Evolutionary conservation across 2,888 invertebrate genomes (phyloP), one percentile per base, ranked within the genome.

Genomic region (Bibio marci): DNA sequence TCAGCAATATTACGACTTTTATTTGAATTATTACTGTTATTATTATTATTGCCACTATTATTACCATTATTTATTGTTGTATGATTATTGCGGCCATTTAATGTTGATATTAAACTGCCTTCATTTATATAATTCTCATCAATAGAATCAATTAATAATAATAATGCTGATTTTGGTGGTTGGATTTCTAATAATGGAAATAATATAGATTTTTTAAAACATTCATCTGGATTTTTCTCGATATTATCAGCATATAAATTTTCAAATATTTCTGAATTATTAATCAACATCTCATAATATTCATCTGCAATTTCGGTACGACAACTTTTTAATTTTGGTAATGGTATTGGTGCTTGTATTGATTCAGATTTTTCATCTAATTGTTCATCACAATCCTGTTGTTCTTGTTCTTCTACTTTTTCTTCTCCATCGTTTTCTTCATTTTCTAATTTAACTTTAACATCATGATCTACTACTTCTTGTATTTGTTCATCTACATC

Each of bases 81-180:
- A 22, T 22, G 22, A 22, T 22, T 22, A 3, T 52, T 52, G 14
- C 52, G 50, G 3, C 61, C 64, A 43, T 69, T 71, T 11, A 67
- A 48, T 2, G 67, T 72, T 3, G 69, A 66, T 48, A 69, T 70
- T 7, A 69, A 56, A 44, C 59, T 62, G 0, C 61, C 61, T 46
- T 70, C 70, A 37, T 68, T 66, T 39, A 70, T 69, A 41, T 68
- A 69, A 48, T 73, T 73, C 53, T 94, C 92, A 55, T 94, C 92
- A 17, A 94, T 81, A 0, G 90, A 92, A 55, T 95, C 95, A 2
- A 94, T 86, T 7, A 94, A 62, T 33, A 94, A 65, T 50, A 91
- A 79, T 40, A 88, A 64, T 15, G 80, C 79, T 41, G 81, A 81
- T 54, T 86, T 83, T 0, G 91, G 90, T 3, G 87, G 81, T 42